Percentiles rank a stretch among this genome's conserved stretches.
Conservation (phyloP, 2,797 vertebrate species). For the Oreortyx pictus region DNA sequence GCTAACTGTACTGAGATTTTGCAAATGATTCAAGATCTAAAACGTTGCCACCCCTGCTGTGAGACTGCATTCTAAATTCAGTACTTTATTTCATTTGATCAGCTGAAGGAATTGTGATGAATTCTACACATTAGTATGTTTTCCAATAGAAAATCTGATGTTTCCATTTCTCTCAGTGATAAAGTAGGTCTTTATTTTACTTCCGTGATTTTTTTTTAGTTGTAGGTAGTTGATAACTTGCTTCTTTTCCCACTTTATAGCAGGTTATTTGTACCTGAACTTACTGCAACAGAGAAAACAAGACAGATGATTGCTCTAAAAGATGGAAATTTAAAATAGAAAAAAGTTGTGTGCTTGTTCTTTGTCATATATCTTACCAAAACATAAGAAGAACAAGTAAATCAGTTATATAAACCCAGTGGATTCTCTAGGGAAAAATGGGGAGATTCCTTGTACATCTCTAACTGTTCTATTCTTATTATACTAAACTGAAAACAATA, state of each 20-base stretch:
- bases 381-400: background rate
- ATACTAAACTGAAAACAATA: background rate
- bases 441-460: background rate
- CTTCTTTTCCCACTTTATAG: background rate
- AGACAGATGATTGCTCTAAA: background rate
- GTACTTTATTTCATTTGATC: background rate
- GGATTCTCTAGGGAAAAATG: background rate
- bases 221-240: background rate
- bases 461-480: background rate
- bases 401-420: background rate
- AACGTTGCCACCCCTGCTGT: background rate
- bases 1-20: constrained; percentile 8
- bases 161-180: background rate
- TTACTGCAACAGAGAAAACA: background rate
- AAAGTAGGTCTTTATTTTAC: background rate
- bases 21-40: background rate
- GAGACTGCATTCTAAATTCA: background rate
- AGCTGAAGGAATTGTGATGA: background rate
- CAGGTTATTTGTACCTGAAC: background rate
- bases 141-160: background rate
- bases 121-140: background rate
- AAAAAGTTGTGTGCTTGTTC: background rate
- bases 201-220: background rate
- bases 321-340: background rate
- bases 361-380: background rate